Evolutionary conservation across 1,140 invertebrate species (phyloP).

Genomic region (Mactra quadrangularis): DNA sequence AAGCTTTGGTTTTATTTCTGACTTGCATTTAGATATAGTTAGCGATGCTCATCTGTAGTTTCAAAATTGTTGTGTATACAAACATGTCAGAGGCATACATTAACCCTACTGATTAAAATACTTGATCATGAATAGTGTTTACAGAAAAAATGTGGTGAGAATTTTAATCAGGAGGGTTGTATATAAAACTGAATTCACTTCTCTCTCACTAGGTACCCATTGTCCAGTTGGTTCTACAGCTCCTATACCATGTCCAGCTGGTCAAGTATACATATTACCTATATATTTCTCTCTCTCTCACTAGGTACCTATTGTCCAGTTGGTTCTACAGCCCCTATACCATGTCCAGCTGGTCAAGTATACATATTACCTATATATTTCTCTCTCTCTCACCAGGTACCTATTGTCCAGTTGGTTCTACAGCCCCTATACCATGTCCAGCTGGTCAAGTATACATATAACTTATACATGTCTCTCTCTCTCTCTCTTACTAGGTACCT

Average conservation of each 20-base stretch:
- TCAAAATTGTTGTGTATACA: not conserved
- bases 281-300: not conserved
- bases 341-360: conserved; percentile 75
- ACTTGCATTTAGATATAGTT: too few species aligned
- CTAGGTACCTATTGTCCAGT: conserved; percentile 78
- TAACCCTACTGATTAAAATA: too few species aligned
- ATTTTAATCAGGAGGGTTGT: too few species aligned
- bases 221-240: conserved; percentile 75
- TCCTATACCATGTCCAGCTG: conserved; percentile 75
- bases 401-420: conserved; percentile 76
- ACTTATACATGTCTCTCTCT: too few species aligned
- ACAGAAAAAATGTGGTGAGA: too few species aligned
- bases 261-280: conserved; percentile 64
- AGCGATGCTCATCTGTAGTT: too few species aligned
- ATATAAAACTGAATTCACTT: too few species aligned
- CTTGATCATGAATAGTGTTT: too few species aligned
- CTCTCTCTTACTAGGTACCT: conserved; percentile 79
- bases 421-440: conserved; percentile 73
- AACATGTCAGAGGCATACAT: too few species aligned
- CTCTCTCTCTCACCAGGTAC: conserved; percentile 68
- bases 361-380: not conserved
- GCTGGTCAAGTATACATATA: too few species aligned
- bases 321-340: conserved; percentile 70
- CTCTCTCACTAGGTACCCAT: conserved; percentile 76
- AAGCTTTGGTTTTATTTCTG: too few species aligned